Percentiles rank a stretch among this genome's conserved stretches.
These are phyloP conservation scores for Psittacula cyanocephala DNA, from an alignment of 2,113 vertebrate species.

Conservation along the genomic window DNA sequence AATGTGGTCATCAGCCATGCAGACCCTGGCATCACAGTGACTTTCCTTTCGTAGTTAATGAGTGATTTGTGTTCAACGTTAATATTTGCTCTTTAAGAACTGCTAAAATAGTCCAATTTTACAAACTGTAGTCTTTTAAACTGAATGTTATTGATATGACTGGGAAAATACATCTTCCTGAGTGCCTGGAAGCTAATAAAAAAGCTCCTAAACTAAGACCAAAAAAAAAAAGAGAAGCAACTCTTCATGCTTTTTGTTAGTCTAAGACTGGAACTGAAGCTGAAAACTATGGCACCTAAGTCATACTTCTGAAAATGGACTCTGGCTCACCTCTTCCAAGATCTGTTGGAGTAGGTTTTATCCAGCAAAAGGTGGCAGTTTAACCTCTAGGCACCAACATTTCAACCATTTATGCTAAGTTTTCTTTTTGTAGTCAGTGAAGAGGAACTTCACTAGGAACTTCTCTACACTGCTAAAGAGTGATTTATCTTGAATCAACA, in stretches of 20 bases:
- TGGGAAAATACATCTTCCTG: not conserved
- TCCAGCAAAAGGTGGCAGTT: not conserved
- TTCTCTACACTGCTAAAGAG: not conserved
- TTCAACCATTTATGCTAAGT: not conserved
- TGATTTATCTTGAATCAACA: rapidly evolving
- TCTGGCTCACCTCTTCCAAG: not conserved
- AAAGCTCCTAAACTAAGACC: not conserved
- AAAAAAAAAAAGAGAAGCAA: not conserved
- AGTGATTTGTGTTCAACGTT: not conserved
- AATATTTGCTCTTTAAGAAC: not conserved
- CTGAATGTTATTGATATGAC: not conserved
- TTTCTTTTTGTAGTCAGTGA: not conserved
- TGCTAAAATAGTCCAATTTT: not conserved
- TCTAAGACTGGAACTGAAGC: not conserved
- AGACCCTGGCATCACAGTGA: not conserved
- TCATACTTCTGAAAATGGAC: not conserved
- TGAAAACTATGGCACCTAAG: not conserved
- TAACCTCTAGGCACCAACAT: not conserved
- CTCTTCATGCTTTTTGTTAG: not conserved
- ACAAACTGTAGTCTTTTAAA: not conserved
- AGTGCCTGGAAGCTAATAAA: not conserved
- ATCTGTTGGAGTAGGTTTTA: not conserved
- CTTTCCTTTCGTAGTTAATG: not conserved
- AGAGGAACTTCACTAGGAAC: not conserved
- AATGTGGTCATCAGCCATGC: not conserved